A percentile compares a stretch with the other conserved stretches of the same genome.
phyloP scores from a whole-genome alignment of 1,140 invertebrate genomes.

The Orchestia grillus region DNA sequence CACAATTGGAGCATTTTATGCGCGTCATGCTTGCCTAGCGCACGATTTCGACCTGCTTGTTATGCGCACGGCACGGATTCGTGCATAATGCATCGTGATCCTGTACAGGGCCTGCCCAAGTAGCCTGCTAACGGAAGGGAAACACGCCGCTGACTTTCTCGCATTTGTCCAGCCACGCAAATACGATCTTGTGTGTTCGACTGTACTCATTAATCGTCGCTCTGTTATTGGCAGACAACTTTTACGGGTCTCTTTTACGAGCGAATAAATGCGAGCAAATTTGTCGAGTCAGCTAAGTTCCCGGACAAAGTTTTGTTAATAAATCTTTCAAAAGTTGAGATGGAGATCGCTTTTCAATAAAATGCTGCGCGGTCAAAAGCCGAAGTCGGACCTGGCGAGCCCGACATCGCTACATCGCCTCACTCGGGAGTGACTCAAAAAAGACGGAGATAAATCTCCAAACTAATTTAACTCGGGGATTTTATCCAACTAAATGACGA shows the following conservation, averaged over 20 bases:
- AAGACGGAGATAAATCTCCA: not conserved
- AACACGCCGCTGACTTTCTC: not conserved
- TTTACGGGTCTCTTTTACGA: not conserved
- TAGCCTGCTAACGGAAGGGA: too few relatives aligned
- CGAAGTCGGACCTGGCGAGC: not conserved
- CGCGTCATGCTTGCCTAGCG: too few relatives aligned
- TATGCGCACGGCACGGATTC: too few relatives aligned
- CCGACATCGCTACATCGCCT: not conserved
- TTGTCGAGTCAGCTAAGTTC: not conserved
- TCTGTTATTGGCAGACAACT: not conserved
- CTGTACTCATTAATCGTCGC: not conserved
- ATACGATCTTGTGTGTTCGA: not conserved
- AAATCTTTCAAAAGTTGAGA: not conserved
- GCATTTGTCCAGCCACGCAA: not conserved
- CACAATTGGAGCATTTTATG: too few relatives aligned
- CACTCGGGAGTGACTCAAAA: not conserved
- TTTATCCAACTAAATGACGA: not conserved
- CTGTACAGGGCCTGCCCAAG: too few relatives aligned
- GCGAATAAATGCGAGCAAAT: constrained; percentile 7
- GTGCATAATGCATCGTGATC: too few relatives aligned
- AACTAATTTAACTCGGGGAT: constrained; percentile 8
- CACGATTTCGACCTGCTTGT: too few relatives aligned
- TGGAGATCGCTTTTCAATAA: constrained; percentile 8
- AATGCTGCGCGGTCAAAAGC: not conserved
- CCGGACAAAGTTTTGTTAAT: not conserved